Evolutionary conservation across 2,797 vertebrate genomes (phyloP).

Genomic region (Anniella stebbinsi): DNA sequence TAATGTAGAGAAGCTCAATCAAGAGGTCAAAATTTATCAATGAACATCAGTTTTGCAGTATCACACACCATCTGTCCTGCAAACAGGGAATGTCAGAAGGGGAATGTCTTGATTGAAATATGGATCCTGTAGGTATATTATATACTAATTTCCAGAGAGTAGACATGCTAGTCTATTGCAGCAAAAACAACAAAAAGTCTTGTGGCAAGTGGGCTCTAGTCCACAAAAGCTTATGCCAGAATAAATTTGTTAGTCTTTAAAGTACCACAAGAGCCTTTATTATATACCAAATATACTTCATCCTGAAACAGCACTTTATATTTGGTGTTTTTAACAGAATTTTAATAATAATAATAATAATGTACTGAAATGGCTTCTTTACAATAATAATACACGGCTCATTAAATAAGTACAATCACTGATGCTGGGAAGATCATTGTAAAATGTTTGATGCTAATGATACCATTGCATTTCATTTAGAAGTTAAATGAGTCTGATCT

Average conservation of each 20-base stretch:
- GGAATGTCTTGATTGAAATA: not conserved
- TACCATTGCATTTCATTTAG: slow-evolving; percentile 31
- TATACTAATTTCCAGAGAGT: no score
- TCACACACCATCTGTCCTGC: not conserved
- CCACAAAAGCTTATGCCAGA: no score
- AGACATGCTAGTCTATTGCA: no score
- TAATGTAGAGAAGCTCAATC: not conserved
- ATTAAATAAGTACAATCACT: slow-evolving; percentile 1
- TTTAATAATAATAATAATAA: slow-evolving; percentile 18
- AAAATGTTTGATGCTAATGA: slow-evolving; percentile 26
- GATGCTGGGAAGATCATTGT: not conserved
- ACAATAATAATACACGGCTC: slow-evolving; percentile 9
- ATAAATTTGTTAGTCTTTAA: no score
- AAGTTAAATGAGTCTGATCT: not conserved
- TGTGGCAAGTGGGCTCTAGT: no score
- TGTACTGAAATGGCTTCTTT: slow-evolving; percentile 36
- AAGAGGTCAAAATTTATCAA: no score
- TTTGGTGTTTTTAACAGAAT: not conserved
- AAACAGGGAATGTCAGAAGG: not conserved
- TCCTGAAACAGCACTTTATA: not conserved
- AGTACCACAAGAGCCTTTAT: no score
- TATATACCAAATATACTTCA: not conserved
- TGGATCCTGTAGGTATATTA: not conserved
- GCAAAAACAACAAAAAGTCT: no score
- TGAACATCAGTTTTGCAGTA: not conserved